These are phyloP conservation scores for Xylota segnis DNA, from an alignment of 2,888 invertebrate genomes.

Conservation along the genomic window DNA sequence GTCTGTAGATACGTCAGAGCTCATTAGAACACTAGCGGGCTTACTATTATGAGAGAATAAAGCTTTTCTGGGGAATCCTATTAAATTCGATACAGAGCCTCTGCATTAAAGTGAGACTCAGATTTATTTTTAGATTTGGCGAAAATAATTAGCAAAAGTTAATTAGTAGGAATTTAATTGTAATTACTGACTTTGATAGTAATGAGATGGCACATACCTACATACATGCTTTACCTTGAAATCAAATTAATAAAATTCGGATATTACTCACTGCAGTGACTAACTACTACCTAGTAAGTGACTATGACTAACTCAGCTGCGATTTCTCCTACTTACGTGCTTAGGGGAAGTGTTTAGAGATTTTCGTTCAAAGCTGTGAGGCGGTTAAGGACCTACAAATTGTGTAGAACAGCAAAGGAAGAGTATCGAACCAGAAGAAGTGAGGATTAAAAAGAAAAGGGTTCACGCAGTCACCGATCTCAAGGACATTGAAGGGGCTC, in stretches of 20 bases:
- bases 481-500: no score
- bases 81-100: neutral
- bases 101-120: neutral
- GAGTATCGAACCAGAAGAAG: no score
- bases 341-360: no score
- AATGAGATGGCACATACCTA: neutral
- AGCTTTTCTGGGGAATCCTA: constrained; percentile 6
- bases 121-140: constrained; percentile 33
- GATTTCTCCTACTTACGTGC: no score
- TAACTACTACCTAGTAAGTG: no score
- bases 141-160: constrained; percentile 21
- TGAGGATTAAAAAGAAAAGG: no score
- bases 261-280: no score
- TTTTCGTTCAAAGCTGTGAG: no score
- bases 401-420: no score
- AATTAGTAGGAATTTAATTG: constrained; percentile 13
- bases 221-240: neutral
- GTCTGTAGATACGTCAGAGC: constrained; percentile 3
- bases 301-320: no score
- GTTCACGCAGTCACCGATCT: no score
- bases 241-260: neutral
- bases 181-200: constrained; percentile 24
- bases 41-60: neutral
- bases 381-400: no score
- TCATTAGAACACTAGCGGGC: neutral